Base-by-base conservation (phyloP, 1,140 invertebrate genomes). In the Babylonia areolata region DNA sequence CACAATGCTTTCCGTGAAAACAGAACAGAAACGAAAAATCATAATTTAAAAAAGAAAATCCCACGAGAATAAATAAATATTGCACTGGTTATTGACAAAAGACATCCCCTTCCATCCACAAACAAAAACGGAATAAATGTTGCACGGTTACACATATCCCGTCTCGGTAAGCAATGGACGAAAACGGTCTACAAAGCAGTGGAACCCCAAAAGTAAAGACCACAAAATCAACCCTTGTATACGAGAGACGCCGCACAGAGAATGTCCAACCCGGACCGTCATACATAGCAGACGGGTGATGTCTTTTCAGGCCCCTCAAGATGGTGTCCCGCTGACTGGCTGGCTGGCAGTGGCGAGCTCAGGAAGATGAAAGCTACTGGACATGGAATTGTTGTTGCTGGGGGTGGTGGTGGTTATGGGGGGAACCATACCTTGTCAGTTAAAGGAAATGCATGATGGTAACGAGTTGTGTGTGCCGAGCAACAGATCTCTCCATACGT, bases 61-160 rank as follows among this genome's bases (percentile, higher is more conserved):
- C 28, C 12, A 20, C 28, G n/a, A n/a, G n/a, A n/a, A n/a, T n/a
- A n/a, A n/a, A 23, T 64, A 64, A 64, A 64, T 64, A 64, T 64
- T 64, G 58, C 58, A 64, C 58, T 64, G 58, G 58, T 64, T 64
- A 64, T n/a, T 64, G 58, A 64, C 15, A 64, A 64, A 12, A 64
- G 20, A 64, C 17, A 64, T 23, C 28, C 58, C 58, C 58, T 28
- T 23, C 28, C 58, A 64, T 12, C 17, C 20, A 64, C 17, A 2
- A 64, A 64, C 5, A 64, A n/a, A 64, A 64, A 28, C 17, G 28
- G 28, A 64, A 64, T 64, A 64, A 64, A 23, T 5, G 15, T 6
- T 23, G 58, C 58, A 64, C 58, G 2, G 9, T 51, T 9, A 64
- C 58, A 20, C 3, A 64, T n/a, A 64, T 64, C 28, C 58, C 28